Base-by-base conservation (phyloP, 2,797 vertebrate species). In the Notolepis coatsorum region DNA sequence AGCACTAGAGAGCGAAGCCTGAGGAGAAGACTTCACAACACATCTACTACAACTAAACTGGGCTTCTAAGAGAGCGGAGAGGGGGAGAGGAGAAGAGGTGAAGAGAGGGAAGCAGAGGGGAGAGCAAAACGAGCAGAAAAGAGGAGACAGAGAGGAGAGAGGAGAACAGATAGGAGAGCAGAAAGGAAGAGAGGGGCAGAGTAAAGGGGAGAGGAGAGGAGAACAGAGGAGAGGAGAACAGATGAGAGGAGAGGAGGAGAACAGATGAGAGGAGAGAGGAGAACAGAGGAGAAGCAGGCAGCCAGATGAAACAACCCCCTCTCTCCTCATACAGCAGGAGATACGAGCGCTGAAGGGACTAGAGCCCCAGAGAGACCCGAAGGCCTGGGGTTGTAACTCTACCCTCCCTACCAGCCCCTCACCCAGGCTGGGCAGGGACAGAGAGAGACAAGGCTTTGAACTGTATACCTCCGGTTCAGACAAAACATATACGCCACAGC, bases 221-320 rank as follows among this genome's bases (percentile, higher is more conserved):
- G n/a, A n/a, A n/a, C n/a, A n/a, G n/a, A n/a, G n/a, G n/a, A n/a
- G n/a, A n/a, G n/a, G n/a, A n/a, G n/a, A n/a, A n/a, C n/a, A n/a
- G n/a, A n/a, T n/a, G n/a, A n/a, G n/a, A n/a, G n/a, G n/a, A n/a
- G n/a, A n/a, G n/a, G n/a, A n/a, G n/a, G n/a, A n/a, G n/a, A n/a
- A n/a, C n/a, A n/a, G n/a, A n/a, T n/a, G n/a, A n/a, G n/a, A n/a
- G n/a, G n/a, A n/a, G n/a, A n/a, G n/a, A 37, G 45, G 48, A 53
- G 20, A 58, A 58, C 61, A 23, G 25, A 28, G 28, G 57, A 39
- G 46, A n/a, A 87, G 81, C 82, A 84, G 84, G 84, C 82, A 81
- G 82, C 73, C 81, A 79, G 86, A 90, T 89, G 86, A 91, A 89
- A 89, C n/a, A 91, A 90, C 89, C 87, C 83, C 75, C 68, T 80